Conservation (phyloP, 1,140 invertebrate genomes). For the Achroia grisella region DNA sequence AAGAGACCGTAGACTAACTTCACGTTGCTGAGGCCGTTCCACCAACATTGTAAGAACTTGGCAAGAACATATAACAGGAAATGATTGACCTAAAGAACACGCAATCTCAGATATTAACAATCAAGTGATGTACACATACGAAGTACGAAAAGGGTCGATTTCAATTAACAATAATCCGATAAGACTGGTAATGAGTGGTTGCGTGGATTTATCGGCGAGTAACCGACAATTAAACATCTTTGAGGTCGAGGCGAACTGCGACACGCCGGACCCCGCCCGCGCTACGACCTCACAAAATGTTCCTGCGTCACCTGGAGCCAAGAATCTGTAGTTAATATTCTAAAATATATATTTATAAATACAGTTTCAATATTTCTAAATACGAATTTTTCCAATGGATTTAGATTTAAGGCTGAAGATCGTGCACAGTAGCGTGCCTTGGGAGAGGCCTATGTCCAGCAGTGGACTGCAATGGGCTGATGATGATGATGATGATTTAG, state of each 20-base stretch:
- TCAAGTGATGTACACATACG: not conserved
- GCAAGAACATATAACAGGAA: not conserved
- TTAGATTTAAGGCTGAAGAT: too few species aligned
- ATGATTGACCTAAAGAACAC: not conserved
- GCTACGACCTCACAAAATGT: conserved; percentile 34
- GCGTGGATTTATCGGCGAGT: conserved; percentile 47
- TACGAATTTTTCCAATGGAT: too few species aligned
- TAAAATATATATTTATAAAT: too few species aligned
- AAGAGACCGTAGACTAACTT: not conserved
- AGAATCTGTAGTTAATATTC: too few species aligned
- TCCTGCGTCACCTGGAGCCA: not conserved
- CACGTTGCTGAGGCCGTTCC: not conserved
- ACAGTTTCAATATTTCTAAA: too few species aligned
- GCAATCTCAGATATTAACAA: not conserved
- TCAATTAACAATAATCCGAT: conserved; percentile 63
- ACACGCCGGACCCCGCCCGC: conserved; percentile 22
- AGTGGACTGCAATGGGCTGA: too few species aligned
- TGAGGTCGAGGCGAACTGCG: conserved; percentile 27
- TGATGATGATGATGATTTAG: too few species aligned
- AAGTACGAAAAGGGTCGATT: conserved; percentile 20
- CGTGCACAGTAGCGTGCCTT: too few species aligned
- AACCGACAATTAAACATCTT: conserved; percentile 61
- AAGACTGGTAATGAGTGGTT: conserved; percentile 56
- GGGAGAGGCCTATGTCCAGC: too few species aligned
- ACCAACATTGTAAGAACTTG: not conserved